These are phyloP conservation scores for Sardinella longiceps DNA, from an alignment of 2,797 vertebrate species.

Conservation along the genomic window DNA sequence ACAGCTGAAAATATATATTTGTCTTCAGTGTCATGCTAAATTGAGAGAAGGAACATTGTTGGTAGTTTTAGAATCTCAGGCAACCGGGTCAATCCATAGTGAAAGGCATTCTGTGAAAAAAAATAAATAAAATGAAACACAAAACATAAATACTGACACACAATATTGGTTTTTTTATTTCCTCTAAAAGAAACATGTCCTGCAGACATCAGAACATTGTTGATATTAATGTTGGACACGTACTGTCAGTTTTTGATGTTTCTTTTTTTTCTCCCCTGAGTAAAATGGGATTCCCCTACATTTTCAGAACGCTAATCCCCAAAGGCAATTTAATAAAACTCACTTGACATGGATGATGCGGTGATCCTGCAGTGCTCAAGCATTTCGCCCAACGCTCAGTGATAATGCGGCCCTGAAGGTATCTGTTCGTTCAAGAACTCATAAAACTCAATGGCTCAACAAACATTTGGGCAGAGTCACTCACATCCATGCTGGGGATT, in stretches of 20 bases:
- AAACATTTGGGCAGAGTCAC: conserved; percentile 9
- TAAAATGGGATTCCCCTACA: not conserved
- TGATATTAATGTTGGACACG: not conserved
- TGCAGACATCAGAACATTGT: not conserved
- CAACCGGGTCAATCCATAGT: not conserved
- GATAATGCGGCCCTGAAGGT: not conserved
- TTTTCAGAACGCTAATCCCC: not conserved
- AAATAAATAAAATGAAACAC: not conserved
- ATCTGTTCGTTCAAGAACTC: not conserved
- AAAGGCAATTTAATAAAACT: not conserved
- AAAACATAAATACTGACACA: not conserved
- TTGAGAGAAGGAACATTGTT: too few species aligned
- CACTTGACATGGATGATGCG: conserved; percentile 1
- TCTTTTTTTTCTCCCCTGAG: not conserved
- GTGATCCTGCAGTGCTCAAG: not conserved
- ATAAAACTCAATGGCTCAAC: not conserved
- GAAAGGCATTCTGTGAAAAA: not conserved
- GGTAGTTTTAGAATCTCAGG: not conserved
- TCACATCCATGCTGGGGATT: not conserved
- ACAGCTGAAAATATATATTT: not conserved
- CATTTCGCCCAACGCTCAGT: not conserved
- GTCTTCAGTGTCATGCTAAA: too few species aligned
- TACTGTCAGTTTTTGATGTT: not conserved
- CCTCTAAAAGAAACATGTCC: not conserved
- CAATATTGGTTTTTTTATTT: not conserved